Conservation (phyloP, 37 sponge, comb jelly and placozoan species). For the Tethya wilhelma region DNA sequence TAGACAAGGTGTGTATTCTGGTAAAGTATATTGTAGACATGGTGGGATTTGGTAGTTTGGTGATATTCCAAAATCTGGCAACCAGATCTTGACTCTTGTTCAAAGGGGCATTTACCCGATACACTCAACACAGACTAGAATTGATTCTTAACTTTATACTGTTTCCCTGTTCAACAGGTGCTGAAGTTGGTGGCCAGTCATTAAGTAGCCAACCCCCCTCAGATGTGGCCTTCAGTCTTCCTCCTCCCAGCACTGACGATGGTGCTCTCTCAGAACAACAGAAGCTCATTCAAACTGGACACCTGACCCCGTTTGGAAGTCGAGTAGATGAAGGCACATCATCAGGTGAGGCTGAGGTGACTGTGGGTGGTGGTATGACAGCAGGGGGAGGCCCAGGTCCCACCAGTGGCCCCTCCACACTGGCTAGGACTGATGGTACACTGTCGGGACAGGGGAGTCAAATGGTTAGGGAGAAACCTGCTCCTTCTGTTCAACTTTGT, state of each 20-base stretch:
- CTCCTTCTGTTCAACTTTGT: conserved; percentile 11
- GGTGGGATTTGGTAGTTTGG: too few species aligned
- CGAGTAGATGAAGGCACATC: neutral
- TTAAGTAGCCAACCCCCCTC: too few species aligned
- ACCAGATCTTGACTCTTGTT: too few species aligned
- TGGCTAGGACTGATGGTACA: neutral
- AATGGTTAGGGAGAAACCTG: neutral
- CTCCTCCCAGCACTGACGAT: too few species aligned
- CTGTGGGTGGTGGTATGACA: too few species aligned
- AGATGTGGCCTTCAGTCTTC: conserved; percentile 38
- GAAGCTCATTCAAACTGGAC: conserved; percentile 69
- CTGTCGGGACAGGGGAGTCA: neutral
- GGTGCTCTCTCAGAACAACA: conserved; percentile 23
- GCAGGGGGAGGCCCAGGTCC: neutral
- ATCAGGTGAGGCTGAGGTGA: neutral
- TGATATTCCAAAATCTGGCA: too few species aligned
- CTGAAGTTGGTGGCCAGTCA: too few species aligned
- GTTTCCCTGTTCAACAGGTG: too few species aligned
- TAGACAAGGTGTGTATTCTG: neutral
- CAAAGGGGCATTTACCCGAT: too few species aligned
- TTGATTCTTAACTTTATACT: too few species aligned
- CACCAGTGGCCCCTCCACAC: neutral
- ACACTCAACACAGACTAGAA: too few species aligned
- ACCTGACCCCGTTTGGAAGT: conserved; percentile 82
- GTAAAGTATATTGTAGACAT: neutral